Evolutionary conservation across 2,113 vertebrate species (phyloP).

Genomic region (Polypterus senegalus): DNA sequence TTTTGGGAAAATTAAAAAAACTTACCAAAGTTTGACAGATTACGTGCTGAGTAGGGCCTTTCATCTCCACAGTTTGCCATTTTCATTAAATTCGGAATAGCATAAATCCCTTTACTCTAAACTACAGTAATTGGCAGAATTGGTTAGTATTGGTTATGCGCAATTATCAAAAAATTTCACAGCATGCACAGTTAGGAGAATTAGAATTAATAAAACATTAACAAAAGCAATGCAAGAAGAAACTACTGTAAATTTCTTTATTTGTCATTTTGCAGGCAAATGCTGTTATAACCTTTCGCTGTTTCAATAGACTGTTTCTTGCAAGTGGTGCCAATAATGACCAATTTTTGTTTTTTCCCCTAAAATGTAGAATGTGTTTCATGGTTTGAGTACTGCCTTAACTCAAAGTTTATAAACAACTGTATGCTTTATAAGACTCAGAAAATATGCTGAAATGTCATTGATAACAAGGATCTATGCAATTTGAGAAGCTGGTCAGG

Average conservation of each 20-base stretch:
- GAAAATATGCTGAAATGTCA: too few species aligned
- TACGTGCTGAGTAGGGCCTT: slow-evolving; percentile 36
- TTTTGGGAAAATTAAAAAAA: slow-evolving; percentile 20
- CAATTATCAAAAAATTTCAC: slow-evolving; percentile 65
- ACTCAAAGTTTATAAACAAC: too few species aligned
- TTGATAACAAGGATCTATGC: too few species aligned
- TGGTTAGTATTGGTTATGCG: slow-evolving; percentile 73
- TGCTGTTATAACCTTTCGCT: too few species aligned
- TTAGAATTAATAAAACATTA: slow-evolving; percentile 39
- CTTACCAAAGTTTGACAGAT: slow-evolving; percentile 75
- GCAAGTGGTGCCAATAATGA: too few species aligned
- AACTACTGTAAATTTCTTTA: neutral
- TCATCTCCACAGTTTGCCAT: slow-evolving; percentile 67
- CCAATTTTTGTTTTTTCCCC: too few species aligned
- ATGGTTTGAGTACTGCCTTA: too few species aligned
- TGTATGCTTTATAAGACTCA: too few species aligned
- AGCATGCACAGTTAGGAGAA: slow-evolving; percentile 40
- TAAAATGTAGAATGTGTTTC: too few species aligned
- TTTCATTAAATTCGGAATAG: slow-evolving; percentile 74
- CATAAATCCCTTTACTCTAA: slow-evolving; percentile 67
- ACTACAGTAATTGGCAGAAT: slow-evolving; percentile 72
- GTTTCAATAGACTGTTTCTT: too few species aligned
- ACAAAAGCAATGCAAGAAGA: slow-evolving; percentile 28
- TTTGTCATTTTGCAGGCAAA: too few species aligned
- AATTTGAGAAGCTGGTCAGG: too few species aligned